Evolutionary conservation across 2,113 vertebrate genomes (phyloP), one percentile per base, ranked within the genome.

Genomic region (Pogonocichla stellata): DNA sequence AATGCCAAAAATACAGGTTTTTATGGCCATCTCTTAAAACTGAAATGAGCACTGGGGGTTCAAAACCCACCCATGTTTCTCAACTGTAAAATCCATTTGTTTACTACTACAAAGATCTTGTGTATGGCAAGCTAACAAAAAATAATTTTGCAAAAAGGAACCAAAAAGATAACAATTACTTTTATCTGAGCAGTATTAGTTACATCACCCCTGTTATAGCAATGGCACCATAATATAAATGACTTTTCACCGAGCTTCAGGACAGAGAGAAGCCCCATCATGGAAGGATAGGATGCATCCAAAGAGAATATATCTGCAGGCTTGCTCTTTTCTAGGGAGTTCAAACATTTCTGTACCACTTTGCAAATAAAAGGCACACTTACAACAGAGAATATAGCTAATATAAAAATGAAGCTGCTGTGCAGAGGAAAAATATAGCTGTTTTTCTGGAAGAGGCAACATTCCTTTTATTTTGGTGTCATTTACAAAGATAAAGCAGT

Each of bases 401-500:
- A 43, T 57, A 62, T 19, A 29, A 86, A 86, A 80, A 73, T 13
- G 43, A 22, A 81, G 14, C 23, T 70, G 56, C 60, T 86, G 53
- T 90, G n/a, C 60, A 81, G 56, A 38, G 31, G n/a, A 24, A 92
- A 74, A 83, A 78, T 29, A 47, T 34, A 74, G 23, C 34, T 70
- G 51, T 43, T 92, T 80, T 90, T 65, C 82, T 48, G 47, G 31
- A 31, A 86, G 56, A 47, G 29, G 28, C 31, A 94, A 71, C 48
- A 48, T 62, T 69, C 47, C 31, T 86, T 94, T 86, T 77, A 88
- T 94, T 95, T 88, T 64, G 24, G 29, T 79, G 65, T 67, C 51
- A 70, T 61, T 93, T 85, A 92, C 77, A 93, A 74, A 80, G 62
- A 86, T 71, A 93, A 81, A 88, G 33, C 43, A 58, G 45, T 66